phyloP scores from a whole-genome alignment of 2,888 invertebrate genomes.

The Cynaeus angustus region DNA sequence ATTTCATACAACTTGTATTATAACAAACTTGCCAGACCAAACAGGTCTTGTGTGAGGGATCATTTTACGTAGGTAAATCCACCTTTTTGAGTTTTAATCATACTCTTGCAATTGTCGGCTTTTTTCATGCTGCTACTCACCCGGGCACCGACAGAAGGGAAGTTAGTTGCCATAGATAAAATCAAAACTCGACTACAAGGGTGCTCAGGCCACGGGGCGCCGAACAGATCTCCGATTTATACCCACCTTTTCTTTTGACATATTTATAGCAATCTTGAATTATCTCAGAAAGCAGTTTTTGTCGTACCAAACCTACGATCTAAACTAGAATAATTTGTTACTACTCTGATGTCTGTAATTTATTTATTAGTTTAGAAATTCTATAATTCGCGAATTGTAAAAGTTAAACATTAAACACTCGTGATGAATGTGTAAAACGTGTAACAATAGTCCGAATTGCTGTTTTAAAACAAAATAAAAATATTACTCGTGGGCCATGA shows the following conservation, averaged over 20 bases:
- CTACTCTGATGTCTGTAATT: too few relatives aligned
- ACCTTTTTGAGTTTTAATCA: slow-evolving; percentile 13
- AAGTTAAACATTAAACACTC: neutral
- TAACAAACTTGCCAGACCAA: slow-evolving; percentile 24
- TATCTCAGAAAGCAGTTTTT: slow-evolving; percentile 17
- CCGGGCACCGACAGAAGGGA: slow-evolving; percentile 36
- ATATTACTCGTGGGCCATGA: slow-evolving; percentile 32
- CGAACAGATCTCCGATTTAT: slow-evolving; percentile 40
- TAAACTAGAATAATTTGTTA: slow-evolving; percentile 22
- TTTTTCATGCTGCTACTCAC: slow-evolving; percentile 27
- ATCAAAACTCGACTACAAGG: slow-evolving; percentile 33
- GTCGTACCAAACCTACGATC: neutral
- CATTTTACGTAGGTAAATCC: slow-evolving; percentile 16
- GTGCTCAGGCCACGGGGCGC: slow-evolving; percentile 30
- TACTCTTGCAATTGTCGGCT: slow-evolving; percentile 24
- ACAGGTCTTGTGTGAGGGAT: neutral
- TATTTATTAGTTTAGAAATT: too few relatives aligned
- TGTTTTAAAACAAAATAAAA: slow-evolving; percentile 17
- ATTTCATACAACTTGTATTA: slow-evolving; percentile 17
- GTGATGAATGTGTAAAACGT: neutral
- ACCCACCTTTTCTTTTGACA: slow-evolving; percentile 35
- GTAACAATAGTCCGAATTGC: slow-evolving; percentile 11
- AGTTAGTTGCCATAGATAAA: slow-evolving; percentile 42
- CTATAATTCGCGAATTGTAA: neutral
- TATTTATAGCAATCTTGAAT: slow-evolving; percentile 41